These are phyloP conservation scores for Phataginus tetradactyla DNA, from an alignment of 2,797 vertebrate species.

Conservation along the genomic window DNA sequence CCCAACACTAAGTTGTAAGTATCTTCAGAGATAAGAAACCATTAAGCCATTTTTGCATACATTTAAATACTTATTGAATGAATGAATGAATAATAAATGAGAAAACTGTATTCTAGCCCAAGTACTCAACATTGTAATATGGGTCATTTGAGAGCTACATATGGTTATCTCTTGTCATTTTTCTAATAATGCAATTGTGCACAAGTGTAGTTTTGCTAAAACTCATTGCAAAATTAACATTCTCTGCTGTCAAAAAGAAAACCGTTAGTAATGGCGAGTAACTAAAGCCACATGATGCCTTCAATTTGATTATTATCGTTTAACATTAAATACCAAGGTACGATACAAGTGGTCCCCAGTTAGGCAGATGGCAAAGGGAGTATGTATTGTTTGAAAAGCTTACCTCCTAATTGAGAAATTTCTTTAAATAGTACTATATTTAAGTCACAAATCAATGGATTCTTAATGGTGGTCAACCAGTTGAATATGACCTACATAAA, in stretches of 20 bases:
- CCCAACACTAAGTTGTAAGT: slow-evolving; percentile 78
- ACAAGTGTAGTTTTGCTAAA: slow-evolving; percentile 62
- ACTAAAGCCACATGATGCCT: background rate
- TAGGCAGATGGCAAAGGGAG: background rate
- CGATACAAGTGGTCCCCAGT: background rate
- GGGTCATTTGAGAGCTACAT: slow-evolving; percentile 63
- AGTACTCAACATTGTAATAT: slow-evolving; percentile 40
- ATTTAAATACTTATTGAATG: slow-evolving; percentile 73
- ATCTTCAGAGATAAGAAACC: slow-evolving; percentile 80
- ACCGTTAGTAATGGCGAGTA: slow-evolving; percentile 48
- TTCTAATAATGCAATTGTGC: slow-evolving; percentile 42
- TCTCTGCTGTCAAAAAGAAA: slow-evolving; percentile 61
- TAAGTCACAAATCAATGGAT: slow-evolving; percentile 40
- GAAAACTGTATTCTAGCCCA: slow-evolving; percentile 54
- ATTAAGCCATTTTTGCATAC: slow-evolving; percentile 75
- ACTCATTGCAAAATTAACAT: slow-evolving; percentile 59
- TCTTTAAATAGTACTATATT: background rate
- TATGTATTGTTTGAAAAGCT: background rate
- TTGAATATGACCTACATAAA: background rate
- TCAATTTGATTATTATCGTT: slow-evolving; percentile 49
- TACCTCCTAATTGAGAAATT: slow-evolving; percentile 8
- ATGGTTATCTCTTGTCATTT: slow-evolving; percentile 55
- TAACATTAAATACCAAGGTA: background rate
- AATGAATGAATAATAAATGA: slow-evolving; percentile 69
- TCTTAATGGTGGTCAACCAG: slow-evolving; percentile 3